Evolutionary conservation across 2,888 invertebrate species (phyloP).

Genomic region (Apantesis nais): DNA sequence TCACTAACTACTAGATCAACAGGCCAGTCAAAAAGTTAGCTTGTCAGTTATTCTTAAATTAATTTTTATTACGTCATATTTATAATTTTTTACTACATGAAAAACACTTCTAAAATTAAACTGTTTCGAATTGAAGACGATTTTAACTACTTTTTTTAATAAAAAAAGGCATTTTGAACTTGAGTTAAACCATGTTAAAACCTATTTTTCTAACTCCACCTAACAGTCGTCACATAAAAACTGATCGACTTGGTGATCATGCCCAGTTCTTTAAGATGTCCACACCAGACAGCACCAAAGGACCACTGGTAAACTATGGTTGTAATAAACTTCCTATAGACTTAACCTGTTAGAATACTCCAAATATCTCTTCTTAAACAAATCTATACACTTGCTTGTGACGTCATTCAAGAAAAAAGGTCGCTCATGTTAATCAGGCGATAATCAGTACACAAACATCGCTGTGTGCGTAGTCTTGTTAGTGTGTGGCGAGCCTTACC

Average conservation of each 20-base stretch:
- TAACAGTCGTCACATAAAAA: background rate
- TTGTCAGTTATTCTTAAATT: too few relatives aligned
- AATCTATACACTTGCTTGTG: slow-evolving; percentile 20
- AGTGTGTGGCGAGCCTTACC: slow-evolving; percentile 56
- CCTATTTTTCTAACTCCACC: background rate
- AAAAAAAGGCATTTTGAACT: too few relatives aligned
- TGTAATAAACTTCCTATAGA: background rate
- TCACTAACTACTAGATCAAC: too few relatives aligned
- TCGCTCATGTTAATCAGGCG: slow-evolving; percentile 52
- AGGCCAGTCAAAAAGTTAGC: too few relatives aligned
- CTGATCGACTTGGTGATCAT: background rate
- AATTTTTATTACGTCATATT: too few relatives aligned
- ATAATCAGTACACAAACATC: slow-evolving; percentile 58
- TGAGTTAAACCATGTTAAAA: background rate
- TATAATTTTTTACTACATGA: too few relatives aligned
- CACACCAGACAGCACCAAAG: background rate
- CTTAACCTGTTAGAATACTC: slow-evolving; percentile 1
- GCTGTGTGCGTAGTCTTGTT: slow-evolving; percentile 47
- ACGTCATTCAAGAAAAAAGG: slow-evolving; percentile 52
- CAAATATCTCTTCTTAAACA: slow-evolving; percentile 20
- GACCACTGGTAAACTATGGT: background rate
- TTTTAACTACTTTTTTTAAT: too few relatives aligned
- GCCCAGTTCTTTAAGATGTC: background rate
- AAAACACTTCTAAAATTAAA: too few relatives aligned
- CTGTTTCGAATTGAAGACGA: too few relatives aligned